These are phyloP conservation scores for Typhlichthys subterraneus DNA, from an alignment of 2,797 vertebrate species.

Conservation along the genomic window DNA sequence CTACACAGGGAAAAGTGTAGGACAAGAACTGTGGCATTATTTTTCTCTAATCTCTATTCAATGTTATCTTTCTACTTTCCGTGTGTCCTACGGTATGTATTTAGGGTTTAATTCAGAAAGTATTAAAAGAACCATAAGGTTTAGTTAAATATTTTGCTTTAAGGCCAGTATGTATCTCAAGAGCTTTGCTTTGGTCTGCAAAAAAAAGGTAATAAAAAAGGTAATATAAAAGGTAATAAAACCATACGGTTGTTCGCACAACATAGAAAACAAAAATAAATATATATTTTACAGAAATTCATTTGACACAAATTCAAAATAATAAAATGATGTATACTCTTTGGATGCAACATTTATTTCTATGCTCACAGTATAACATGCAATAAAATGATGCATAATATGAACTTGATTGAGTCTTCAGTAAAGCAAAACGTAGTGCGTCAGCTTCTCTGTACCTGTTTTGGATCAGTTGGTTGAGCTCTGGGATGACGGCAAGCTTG, in stretches of 20 bases:
- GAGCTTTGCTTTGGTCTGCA: slow-evolving; percentile 13
- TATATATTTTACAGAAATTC: not conserved
- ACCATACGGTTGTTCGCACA: slow-evolving; percentile 24
- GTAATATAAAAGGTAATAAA: slow-evolving; percentile 13
- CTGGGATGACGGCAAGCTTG: slow-evolving; percentile 55
- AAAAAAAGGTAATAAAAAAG: slow-evolving; percentile 26
- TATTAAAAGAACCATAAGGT: slow-evolving; percentile 46
- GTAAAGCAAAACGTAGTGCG: slow-evolving; percentile 42
- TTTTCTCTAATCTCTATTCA: slow-evolving; percentile 19
- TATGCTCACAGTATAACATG: not conserved
- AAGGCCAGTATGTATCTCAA: not conserved
- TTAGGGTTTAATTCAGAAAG: slow-evolving; percentile 34
- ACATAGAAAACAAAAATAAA: slow-evolving; percentile 19
- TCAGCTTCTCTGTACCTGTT: slow-evolving; percentile 43
- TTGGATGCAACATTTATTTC: not conserved
- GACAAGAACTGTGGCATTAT: not conserved
- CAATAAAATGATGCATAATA: not conserved
- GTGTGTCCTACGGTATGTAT: slow-evolving; percentile 26
- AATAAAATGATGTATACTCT: slow-evolving; percentile 1
- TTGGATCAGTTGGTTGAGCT: slow-evolving; percentile 53
- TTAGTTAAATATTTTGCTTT: slow-evolving; percentile 38
- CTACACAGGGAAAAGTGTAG: slow-evolving; percentile 11
- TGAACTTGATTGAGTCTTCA: slow-evolving; percentile 22
- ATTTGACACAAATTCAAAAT: not conserved
- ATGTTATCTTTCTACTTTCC: slow-evolving; percentile 30